Conservation (phyloP, 2,113 vertebrate species). For the Nyctereutes procyonoides region DNA sequence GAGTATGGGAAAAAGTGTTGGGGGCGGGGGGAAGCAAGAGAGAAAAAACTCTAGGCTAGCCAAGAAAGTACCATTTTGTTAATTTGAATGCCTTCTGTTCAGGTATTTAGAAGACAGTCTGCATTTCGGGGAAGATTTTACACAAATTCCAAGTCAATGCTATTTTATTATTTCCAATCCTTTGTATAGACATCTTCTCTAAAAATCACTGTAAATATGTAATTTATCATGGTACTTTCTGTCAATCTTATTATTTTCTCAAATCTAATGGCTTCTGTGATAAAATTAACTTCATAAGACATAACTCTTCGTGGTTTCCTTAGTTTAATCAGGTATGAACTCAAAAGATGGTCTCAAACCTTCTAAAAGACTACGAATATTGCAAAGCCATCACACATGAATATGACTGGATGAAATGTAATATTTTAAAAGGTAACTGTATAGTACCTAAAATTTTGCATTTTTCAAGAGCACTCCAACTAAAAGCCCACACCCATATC, state of each 20-base stretch:
- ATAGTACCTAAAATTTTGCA: neutral
- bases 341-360: neutral
- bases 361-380: neutral
- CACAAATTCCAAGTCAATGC: conserved; percentile 65
- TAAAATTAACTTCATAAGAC: conserved; percentile 24
- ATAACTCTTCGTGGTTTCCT: neutral
- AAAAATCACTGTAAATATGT: conserved; percentile 70
- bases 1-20: conserved; percentile 63
- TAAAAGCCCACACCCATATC: neutral
- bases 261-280: conserved; percentile 47
- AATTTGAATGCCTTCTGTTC: conserved; percentile 58
- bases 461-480: neutral
- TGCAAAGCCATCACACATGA: neutral
- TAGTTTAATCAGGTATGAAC: neutral
- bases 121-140: conserved; percentile 59
- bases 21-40: neutral
- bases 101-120: conserved; percentile 65
- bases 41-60: conserved; percentile 42
- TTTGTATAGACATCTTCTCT: conserved; percentile 55
- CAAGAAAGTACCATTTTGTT: conserved; percentile 68
- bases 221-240: conserved; percentile 77
- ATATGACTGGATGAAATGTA: neutral
- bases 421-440: neutral
- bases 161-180: conserved; percentile 48
- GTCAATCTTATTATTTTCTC: conserved; percentile 68